Conservation (phyloP, 2,888 invertebrate genomes). For the Drosophila subquinaria region DNA sequence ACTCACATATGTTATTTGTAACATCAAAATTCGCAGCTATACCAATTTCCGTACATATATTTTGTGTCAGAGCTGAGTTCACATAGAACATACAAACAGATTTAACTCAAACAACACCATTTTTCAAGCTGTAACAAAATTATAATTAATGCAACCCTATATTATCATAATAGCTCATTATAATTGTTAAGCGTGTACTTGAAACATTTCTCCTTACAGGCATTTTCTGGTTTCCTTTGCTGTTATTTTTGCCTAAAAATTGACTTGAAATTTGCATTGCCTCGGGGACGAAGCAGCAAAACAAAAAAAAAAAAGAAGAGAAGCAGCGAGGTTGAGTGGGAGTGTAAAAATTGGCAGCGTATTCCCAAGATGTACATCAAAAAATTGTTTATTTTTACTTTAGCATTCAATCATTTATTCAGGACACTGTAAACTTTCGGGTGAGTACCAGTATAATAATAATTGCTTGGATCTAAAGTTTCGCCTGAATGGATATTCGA, state of each 20-base stretch:
- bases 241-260: slow-evolving; percentile 23
- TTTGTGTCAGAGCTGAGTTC: background rate
- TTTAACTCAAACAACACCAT: background rate
- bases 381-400: slow-evolving; percentile 58
- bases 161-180: slow-evolving; percentile 15
- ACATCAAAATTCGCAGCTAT: background rate
- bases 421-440: slow-evolving; percentile 42
- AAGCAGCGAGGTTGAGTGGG: background rate
- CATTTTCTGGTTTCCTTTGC: background rate
- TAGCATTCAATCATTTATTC: slow-evolving; percentile 52
- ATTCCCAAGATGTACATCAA: slow-evolving; percentile 45
- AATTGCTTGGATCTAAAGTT: slow-evolving; percentile 42
- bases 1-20: background rate
- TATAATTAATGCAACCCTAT: background rate
- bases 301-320: background rate
- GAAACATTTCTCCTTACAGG: slow-evolving; percentile 1
- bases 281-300: slow-evolving; percentile 15
- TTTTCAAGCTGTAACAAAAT: background rate
- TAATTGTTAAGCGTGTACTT: slow-evolving; percentile 9
- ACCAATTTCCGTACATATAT: background rate
- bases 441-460: slow-evolving; percentile 35
- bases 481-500: slow-evolving; percentile 37
- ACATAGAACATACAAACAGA: background rate
- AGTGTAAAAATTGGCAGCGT: slow-evolving; percentile 38
- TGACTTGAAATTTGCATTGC: slow-evolving; percentile 44